Conservation (phyloP, 2,888 invertebrate species). For the Galerucella calmariensis region DNA sequence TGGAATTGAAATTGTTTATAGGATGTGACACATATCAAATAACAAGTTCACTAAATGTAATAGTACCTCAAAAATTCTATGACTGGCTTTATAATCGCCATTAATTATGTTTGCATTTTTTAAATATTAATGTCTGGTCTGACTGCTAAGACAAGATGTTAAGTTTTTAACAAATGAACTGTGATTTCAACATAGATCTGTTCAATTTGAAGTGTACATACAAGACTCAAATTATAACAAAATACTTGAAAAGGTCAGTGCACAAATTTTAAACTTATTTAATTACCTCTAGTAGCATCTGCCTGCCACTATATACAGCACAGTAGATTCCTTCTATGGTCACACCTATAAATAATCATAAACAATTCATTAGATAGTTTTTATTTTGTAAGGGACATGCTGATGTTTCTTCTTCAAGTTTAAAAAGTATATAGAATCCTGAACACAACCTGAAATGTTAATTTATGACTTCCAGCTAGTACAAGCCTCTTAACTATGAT, state of each 20-base stretch:
- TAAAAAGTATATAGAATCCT: conserved; percentile 15
- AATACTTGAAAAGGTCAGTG: conserved; percentile 17
- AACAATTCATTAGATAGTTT: conserved; percentile 28
- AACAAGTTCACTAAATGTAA: too few relatives aligned
- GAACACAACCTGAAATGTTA: conserved; percentile 32
- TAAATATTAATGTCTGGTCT: too few relatives aligned
- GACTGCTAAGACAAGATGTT: too few relatives aligned
- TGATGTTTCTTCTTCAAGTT: conserved; percentile 13
- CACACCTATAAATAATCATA: conserved; percentile 33
- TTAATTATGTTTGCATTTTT: too few relatives aligned
- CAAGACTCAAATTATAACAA: neutral
- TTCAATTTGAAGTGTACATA: conserved; percentile 1
- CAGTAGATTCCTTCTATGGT: conserved; percentile 32
- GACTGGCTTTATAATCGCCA: too few relatives aligned
- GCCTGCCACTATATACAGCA: conserved; percentile 33
- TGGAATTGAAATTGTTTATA: too few relatives aligned
- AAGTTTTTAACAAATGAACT: neutral
- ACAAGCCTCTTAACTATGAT: conserved; percentile 22
- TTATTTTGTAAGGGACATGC: conserved; percentile 21
- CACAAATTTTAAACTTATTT: conserved; percentile 27
- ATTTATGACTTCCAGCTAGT: conserved; percentile 19
- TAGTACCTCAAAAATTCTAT: too few relatives aligned
- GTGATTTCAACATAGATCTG: neutral
- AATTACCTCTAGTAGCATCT: conserved; percentile 31
- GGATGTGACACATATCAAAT: too few relatives aligned